Base-by-base conservation (phyloP, 37 sponge, comb jelly and placozoan species). In the Axinella damicornis region DNA sequence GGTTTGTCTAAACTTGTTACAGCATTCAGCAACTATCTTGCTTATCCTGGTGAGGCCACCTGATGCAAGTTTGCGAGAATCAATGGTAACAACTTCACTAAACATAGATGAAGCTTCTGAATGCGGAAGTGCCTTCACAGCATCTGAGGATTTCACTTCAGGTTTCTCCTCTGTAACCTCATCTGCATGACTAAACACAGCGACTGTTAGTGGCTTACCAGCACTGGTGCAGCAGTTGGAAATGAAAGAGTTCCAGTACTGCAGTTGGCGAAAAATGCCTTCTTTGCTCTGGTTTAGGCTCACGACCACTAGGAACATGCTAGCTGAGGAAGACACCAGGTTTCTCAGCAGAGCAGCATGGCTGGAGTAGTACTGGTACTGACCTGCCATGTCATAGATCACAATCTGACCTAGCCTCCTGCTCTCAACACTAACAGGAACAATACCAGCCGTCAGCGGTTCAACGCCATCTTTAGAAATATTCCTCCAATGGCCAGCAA, bases 321-420 rank as follows among this genome's bases (percentile, higher is more conserved):
- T 59, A 57, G 61, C 13, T 12, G 77, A 57, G 19, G 28, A 28
- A 36, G 31, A 34, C 59, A 76, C 55, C 2, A 57, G 28, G 56
- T 57, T 76, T 19, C 55, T 59, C 4, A 76, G 58, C 17, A 73
- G 5, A 52, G 53, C 74, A 73, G 53, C 41, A 39, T 73, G 74
- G 40, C 74, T 73, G 12, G 37, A 35, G 54, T 73, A 73, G 28
- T 28, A 73, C 46, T 46, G 46, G 46, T 46, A 27, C 1, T 64
- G 79, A n/a, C 65, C 67, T 24, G 79, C 67, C 62, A 79, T 63
- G 32, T 79, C 79, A 33, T 79, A 63, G 27, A 79, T 21, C 13
- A 79, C 33, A 32, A 79, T 65, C 33, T 79, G 33, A 30, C 79
- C 79, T 2, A 36, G n/a, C 5, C 25, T n/a, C 21, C 19, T 1